Base-by-base conservation (phyloP, 2,113 vertebrate genomes). In the Ursus arctos region DNA sequence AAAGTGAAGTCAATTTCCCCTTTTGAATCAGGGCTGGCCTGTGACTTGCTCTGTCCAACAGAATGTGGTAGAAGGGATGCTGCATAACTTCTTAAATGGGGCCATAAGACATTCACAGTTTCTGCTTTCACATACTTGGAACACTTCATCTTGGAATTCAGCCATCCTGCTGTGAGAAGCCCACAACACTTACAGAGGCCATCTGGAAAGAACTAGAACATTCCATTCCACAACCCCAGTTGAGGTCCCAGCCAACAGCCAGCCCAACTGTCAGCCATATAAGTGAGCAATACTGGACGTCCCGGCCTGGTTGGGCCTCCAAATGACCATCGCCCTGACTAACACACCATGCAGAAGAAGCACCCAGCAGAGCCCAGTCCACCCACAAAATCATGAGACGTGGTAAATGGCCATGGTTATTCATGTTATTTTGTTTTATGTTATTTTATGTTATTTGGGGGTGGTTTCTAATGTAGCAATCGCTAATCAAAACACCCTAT, bases 251-350 rank as follows among this genome's bases (percentile, higher is more conserved):
- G 63, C 16, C 91, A 83, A 76, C 2, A 91, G 69, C 33, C 80
- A 86, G 28, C 19, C 40, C 61, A 61, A 49, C 16, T 4, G 0
- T 53, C 63, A 85, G 61, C n/a, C 43, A 76, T 1, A 2, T 71
- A 28, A 57, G 59, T 43, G 57, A 91, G 61, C 61, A 53, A 22
- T 47, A 55, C 19, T 85, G 88, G 67, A 31, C 2, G 11, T 2
- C 26, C 24, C 16, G 0, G 0, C 47, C n/a, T n/a, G 6, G 12
- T 28, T 0, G 11, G 36, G 40, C 24, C 40, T 84, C 55, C 80
- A 5, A 8, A 18, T 53, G 59, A 72, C 10, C 15, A 6, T 14
- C 6, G 1, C 55, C 57, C 61, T 92, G 40, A 18, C 63, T 40
- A 26, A 84, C 6, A 59, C n/a, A 2, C 22, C 7, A 21, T 12